Base-by-base conservation (phyloP, 1,140 invertebrate genomes). In the Magallana angulata region DNA sequence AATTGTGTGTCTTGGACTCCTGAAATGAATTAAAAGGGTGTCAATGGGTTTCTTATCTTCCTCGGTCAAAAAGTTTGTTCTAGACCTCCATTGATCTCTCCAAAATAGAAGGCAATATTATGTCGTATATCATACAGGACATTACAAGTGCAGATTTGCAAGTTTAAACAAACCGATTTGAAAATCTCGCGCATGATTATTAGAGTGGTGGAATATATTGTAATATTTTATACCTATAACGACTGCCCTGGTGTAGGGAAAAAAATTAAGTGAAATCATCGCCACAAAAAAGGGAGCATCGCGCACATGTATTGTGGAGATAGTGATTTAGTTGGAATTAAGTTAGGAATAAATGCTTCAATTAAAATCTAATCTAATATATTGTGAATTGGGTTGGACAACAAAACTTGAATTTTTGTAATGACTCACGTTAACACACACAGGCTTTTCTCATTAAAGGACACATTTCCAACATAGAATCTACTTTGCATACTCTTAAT, bases 401-500 rank as follows among this genome's bases (percentile, higher is more conserved):
- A 4, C 36, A 48, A 48, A 48, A 4, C 36, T 48, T 48, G 0
- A 48, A 48, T 48, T 48, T 48, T 48, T 48, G 6, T 36, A 76
- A 30, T 76, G 68, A 76, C 18, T 76, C 68, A 76, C 68, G 24
- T 76, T 12, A 30, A 11, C 24, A 30, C 8, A 36, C 68, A 24
- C 24, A 76, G 24, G 68, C 24, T 76, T 18, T 76, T 76, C 68
- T 76, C 68, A 76, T 76, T 76, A 76, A 11, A 30, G 36, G 24
- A 76, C 24, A 18, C 68, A 76, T 76, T 30, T 76, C 12, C 12
- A 76, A 76, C 68, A 86, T 82, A 57, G 14, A 30, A 68, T 57
- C 36, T 71, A 30, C 57, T 76, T 85, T 62, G 57, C 64, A 57
- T 87, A 84, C 80, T 62, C 68, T 85, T 9, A 84, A 82, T 60